Evolutionary conservation across 2,113 vertebrate species (phyloP).

Genomic region (Lethenteron camtschaticum): DNA sequence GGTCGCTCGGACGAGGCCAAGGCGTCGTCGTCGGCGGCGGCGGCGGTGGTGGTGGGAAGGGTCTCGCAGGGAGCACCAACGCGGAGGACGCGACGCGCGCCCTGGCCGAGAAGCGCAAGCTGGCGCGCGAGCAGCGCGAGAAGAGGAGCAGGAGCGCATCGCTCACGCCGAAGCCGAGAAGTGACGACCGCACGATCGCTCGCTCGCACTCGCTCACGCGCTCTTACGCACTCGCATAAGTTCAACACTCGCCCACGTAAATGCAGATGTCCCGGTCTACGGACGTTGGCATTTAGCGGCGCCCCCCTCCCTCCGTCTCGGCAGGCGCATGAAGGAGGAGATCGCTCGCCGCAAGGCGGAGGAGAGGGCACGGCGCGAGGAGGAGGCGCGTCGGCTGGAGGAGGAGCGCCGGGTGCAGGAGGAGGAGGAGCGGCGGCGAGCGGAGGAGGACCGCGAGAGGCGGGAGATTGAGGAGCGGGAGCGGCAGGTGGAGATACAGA

Average conservation of each 20-base stretch:
- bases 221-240: too few species aligned
- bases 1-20: too few species aligned
- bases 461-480: background rate
- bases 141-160: conserved; percentile 52
- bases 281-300: too few species aligned
- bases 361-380: background rate
- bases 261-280: too few species aligned
- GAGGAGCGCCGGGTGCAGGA: background rate
- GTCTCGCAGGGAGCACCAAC: conserved; percentile 51
- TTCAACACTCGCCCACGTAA: too few species aligned
- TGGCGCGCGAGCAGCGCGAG: conserved; percentile 71
- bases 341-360: conserved; percentile 6
- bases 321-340: conserved; percentile 6
- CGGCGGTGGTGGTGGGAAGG: too few species aligned
- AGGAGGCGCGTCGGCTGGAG: background rate
- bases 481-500: conserved; percentile 2
- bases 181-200: conserved; percentile 16
- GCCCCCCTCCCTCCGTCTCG: background rate
- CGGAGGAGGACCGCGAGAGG: background rate
- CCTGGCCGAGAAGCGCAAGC: conserved; percentile 57
- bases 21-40: too few species aligned
- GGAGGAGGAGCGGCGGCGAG: conserved; percentile 3
- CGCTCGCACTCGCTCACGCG: too few species aligned
- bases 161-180: conserved; percentile 55
- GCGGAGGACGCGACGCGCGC: conserved; percentile 58